Base-by-base conservation (phyloP, 2,113 vertebrate species). In the Gymnobelideus leadbeateri region DNA sequence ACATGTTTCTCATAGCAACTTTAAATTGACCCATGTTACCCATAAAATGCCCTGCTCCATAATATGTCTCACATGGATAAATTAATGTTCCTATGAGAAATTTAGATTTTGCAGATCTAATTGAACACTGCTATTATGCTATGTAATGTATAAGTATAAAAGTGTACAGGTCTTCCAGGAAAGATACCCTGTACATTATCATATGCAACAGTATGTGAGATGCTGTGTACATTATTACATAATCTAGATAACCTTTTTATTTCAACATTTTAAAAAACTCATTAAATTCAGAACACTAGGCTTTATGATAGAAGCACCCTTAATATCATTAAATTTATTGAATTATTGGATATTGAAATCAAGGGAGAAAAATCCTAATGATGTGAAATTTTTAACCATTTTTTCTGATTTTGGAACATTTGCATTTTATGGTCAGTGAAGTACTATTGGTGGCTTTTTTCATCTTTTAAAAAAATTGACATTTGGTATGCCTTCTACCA, bases 311-410 rank as follows among this genome's bases (percentile, higher is more conserved):
- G 68, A 84, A 43, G 37, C 68, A 84, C 43, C n/a, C n/a, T 23
- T 43, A 84, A 84, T 84, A 43, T 84, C 37, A 84, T 84, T 5
- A 19, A 23, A 84, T 84, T 43, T 84, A 19, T 84, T 37, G 3
- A 91, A 94, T 53, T 50, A 28, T 95, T n/a, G 57, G 1, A 24
- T 51, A 89, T 92, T 90, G 92, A 37, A 93, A 21, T 43, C 3
- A 51, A 89, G 24, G 52, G 7, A 51, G 89, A 95, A 52, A 51
- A 92, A 25, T 26, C 16, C 10, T 91, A 43, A 92, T 54, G 89
- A 92, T 68, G 24, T 95, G n/a, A 94, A 89, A n/a, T 57, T 91
- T 95, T 94, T 96, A 96, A 23, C 9, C 19, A 91, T 95, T 94
- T 95, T 94, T 92, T 12, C 25, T 91, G 92, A 96, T 95, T 94